phyloP scores from a whole-genome alignment of 2,797 vertebrate genomes.

The Coendou prehensilis region DNA sequence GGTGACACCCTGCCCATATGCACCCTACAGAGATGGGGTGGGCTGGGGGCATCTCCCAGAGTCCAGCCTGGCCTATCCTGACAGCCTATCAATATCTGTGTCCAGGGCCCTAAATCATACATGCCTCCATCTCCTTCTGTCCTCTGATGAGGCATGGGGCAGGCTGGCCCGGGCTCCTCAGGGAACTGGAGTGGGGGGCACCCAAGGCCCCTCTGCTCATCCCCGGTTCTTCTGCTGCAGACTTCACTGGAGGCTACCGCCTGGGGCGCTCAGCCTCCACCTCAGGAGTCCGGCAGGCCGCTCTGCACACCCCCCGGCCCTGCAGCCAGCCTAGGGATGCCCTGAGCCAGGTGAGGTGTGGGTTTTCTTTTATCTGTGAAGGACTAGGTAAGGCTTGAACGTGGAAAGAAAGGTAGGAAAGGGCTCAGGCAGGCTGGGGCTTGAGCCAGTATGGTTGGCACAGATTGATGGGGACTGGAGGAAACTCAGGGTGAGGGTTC shows the following conservation, averaged over 20 bases:
- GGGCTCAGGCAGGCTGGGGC: not conserved
- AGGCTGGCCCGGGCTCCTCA: not conserved
- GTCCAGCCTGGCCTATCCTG: not conserved
- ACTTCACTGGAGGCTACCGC: conserved; percentile 92
- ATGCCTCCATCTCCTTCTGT: not conserved
- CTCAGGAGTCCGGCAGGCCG: conserved; percentile 94
- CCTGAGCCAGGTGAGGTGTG: conserved; percentile 90
- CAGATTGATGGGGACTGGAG: accelerated
- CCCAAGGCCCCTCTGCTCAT: not conserved
- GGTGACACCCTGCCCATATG: conserved; percentile 85
- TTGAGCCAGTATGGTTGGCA: not conserved
- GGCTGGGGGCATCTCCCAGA: not conserved
- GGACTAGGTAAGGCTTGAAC: not conserved
- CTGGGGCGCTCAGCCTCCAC: conserved; percentile 96
- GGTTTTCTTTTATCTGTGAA: not conserved
- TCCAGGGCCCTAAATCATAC: not conserved
- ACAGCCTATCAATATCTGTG: not conserved
- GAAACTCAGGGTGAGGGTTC: not conserved
- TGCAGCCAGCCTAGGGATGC: conserved; percentile 94
- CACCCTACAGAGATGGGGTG: not conserved
- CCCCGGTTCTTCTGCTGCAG: conserved; percentile 83
- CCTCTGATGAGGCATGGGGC: not conserved
- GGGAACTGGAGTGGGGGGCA: not conserved
- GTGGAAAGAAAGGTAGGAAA: not conserved
- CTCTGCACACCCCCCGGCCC: conserved; percentile 91